phyloP scores from a whole-genome alignment of 2,888 invertebrate species.

The Osmoderma eremita region DNA sequence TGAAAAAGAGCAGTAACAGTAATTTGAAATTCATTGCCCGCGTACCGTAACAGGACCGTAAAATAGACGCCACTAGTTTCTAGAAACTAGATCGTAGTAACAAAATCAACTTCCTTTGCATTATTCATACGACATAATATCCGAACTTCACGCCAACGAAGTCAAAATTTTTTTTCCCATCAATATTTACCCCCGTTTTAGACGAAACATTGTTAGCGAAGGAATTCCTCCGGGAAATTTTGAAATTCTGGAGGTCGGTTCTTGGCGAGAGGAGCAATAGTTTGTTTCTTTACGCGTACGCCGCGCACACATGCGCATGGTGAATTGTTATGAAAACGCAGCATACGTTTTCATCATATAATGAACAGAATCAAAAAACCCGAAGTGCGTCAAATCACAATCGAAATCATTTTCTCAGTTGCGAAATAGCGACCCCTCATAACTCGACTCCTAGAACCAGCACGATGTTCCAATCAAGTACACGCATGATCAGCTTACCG shows the following conservation, averaged over 20 bases:
- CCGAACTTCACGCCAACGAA: background rate
- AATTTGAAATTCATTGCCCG: constrained; percentile 19
- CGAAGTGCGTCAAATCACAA: too few relatives aligned
- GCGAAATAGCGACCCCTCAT: too few relatives aligned
- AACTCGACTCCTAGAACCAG: too few relatives aligned
- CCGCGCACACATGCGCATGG: too few relatives aligned
- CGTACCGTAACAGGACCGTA: background rate
- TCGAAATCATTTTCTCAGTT: too few relatives aligned
- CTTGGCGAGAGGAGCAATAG: background rate
- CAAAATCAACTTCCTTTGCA: background rate
- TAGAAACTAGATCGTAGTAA: constrained; percentile 8
- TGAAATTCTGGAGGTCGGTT: background rate
- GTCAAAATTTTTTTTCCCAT: constrained; percentile 2
- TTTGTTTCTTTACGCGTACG: too few relatives aligned
- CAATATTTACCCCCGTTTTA: constrained; percentile 9
- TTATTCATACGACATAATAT: constrained; percentile 21
- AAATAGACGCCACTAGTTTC: background rate
- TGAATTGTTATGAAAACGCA: too few relatives aligned
- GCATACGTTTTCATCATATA: too few relatives aligned
- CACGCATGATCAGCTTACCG: too few relatives aligned
- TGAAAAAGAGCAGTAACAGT: too few relatives aligned
- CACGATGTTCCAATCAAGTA: too few relatives aligned
- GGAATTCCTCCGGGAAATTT: background rate
- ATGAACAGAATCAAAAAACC: too few relatives aligned
- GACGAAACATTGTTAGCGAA: constrained; percentile 7